A percentile compares a stretch with the other conserved stretches of the same genome.
Evolutionary conservation across 2,888 invertebrate species (phyloP).

Genomic region (Cantharis rustica): DNA sequence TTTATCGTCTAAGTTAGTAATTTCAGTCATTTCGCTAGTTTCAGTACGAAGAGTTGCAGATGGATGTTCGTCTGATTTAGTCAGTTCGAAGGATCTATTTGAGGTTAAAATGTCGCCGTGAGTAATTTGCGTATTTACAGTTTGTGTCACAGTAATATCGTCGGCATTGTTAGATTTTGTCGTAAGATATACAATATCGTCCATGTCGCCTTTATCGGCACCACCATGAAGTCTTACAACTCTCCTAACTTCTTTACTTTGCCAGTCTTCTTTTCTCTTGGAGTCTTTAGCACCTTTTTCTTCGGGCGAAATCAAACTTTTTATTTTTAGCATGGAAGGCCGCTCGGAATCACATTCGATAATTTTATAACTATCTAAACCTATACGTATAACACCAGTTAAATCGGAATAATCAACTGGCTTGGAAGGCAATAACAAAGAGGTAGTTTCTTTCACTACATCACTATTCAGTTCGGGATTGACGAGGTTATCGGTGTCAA

Average conservation of each 20-base stretch:
- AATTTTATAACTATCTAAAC: slow-evolving; percentile 47
- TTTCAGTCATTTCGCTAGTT: slow-evolving; percentile 27
- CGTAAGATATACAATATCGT: slow-evolving; percentile 42
- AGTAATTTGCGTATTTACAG: slow-evolving; percentile 19
- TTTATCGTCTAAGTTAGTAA: slow-evolving; percentile 18
- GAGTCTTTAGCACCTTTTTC: slow-evolving; percentile 57
- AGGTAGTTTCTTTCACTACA: slow-evolving; percentile 52
- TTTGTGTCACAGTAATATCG: slow-evolving; percentile 19
- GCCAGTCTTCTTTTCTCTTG: slow-evolving; percentile 55
- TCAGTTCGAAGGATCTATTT: slow-evolving; percentile 28
- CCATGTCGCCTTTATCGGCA: slow-evolving; percentile 49
- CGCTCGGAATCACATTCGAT: slow-evolving; percentile 47
- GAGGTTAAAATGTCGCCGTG: slow-evolving; percentile 25
- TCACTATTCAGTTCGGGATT: slow-evolving; percentile 27
- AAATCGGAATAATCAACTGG: slow-evolving; percentile 53
- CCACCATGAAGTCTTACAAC: slow-evolving; percentile 56
- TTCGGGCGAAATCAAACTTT: slow-evolving; percentile 49
- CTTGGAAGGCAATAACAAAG: slow-evolving; percentile 57
- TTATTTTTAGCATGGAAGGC: slow-evolving; percentile 48
- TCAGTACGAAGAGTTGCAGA: slow-evolving; percentile 29
- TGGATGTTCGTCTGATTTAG: slow-evolving; percentile 25
- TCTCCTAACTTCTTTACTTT: slow-evolving; percentile 51
- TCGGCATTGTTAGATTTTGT: slow-evolving; percentile 40
- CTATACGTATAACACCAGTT: slow-evolving; percentile 51
- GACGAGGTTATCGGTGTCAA: slow-evolving; percentile 46